Base-by-base conservation (phyloP, 2,888 invertebrate genomes). In the Apamea crenata region DNA sequence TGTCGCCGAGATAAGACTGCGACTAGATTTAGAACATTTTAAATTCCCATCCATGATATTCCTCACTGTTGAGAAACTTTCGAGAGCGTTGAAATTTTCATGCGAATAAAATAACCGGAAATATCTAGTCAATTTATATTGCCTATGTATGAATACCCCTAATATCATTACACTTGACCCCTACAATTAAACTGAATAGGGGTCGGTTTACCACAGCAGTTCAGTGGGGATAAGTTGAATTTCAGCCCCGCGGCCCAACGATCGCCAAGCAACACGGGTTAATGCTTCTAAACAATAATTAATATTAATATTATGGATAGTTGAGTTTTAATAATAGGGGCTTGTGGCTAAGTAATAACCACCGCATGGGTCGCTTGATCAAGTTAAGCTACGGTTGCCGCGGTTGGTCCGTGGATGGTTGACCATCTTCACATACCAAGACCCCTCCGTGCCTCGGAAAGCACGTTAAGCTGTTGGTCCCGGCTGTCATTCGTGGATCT, bases 181-280 rank as follows among this genome's bases (percentile, higher is more conserved):
- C 53, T 59, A 53, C 32, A 84, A 72, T 87, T 85, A 80, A 74
- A 59, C 65, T 56, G 32, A 76, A 84, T 85, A 71, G 59, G 47
- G 71, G 77, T 70, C 29, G 61, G 71, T 36, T 75, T 14, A 56
- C 84, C 87, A 50, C 87, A 75, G 40, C 21, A 77, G 59, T 77
- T 85, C 59, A 85, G 32, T 65, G n/a, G 59, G 85, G 71, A 78
- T 78, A 72, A 87, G 32, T 80, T 65, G n/a, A 74, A 87, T 32
- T 84, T 68, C 63, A 36, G 67, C 29, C 44, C 40, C 32, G 5
- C 18, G 66, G 59, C 65, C 84, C 73, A 47, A 32, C 53, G 44
- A 84, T 76, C 84, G 25, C 61, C 59, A 63, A 67, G 74, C 63
- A 71, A 53, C 65, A 68, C 66, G 73, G 73, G 61, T 66, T 73